Percentiles rank a stretch among this genome's conserved stretches.
Evolutionary conservation across 2,888 invertebrate species (phyloP).

Genomic region (Tuberolachnus salignus): DNA sequence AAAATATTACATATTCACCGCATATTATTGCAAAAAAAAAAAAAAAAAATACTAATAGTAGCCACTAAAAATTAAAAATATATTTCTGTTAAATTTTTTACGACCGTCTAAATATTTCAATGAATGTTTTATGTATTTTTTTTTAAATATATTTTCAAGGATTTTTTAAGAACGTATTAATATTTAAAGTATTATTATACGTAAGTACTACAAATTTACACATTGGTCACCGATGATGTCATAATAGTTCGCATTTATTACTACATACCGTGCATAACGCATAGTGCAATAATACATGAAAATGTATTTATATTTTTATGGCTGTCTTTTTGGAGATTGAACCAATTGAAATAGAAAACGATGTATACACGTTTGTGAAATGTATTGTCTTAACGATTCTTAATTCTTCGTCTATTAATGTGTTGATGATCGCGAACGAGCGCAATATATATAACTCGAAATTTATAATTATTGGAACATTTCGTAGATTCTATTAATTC

Average conservation of each 20-base stretch:
- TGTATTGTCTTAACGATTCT: slow-evolving; percentile 13
- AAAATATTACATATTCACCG: too few relatives aligned
- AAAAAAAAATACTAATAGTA: too few relatives aligned
- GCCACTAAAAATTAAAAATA: not conserved
- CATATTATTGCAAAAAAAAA: too few relatives aligned
- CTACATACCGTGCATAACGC: slow-evolving; percentile 7
- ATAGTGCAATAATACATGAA: not conserved
- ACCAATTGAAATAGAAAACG: too few relatives aligned
- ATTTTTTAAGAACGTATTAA: slow-evolving; percentile 29
- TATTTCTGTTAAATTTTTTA: slow-evolving; percentile 1
- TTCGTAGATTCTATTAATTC: not conserved
- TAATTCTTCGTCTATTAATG: not conserved
- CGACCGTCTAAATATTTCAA: slow-evolving; percentile 23
- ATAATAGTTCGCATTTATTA: slow-evolving; percentile 19
- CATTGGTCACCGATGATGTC: slow-evolving; percentile 21
- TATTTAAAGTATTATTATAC: not conserved
- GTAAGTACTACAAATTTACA: slow-evolving; percentile 5
- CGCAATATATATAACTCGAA: too few relatives aligned
- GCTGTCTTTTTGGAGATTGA: not conserved
- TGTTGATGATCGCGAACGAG: not conserved
- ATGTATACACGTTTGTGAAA: not conserved
- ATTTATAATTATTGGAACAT: not conserved
- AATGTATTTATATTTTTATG: slow-evolving; percentile 17
- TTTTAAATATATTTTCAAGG: slow-evolving; percentile 40
- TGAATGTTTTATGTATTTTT: slow-evolving; percentile 31